Evolutionary conservation across 1,140 invertebrate genomes (phyloP), one percentile per base, ranked within the genome.

Genomic region (Caenorhabditis remanei): DNA sequence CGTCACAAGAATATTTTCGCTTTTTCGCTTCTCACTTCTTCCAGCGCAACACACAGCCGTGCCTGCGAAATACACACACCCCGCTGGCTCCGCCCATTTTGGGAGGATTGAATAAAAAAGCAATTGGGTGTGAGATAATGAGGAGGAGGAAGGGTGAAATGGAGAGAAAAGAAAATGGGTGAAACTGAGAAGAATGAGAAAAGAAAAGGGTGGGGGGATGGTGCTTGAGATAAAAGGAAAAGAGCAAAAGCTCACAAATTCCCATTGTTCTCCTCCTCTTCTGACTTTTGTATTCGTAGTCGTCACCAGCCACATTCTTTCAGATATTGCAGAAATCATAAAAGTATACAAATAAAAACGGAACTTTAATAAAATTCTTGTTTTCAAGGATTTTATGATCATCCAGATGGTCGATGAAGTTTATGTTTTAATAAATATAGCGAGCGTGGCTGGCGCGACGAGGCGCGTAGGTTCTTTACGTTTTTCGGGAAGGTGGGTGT

Each of bases 111-210:
- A 79, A 79, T 79, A 79, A 79, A 79, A 79, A 79, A 79, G 46
- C 71, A 79, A 79, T 79, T 79, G 71, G 71, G 71, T 79, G 71
- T 79, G 71, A 79, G 71, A 79, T 79, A 79, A 79, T 79, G 71
- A 79, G 71, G 71, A 79, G n/a, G 46, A 48, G 71, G 46, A 32
- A 65, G 16, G 61, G 24, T 11, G 5, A 21, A 63, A 63, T 24
- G n/a, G 16, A 16, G 32, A 63, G n/a, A 21, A 71, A 7, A 46
- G 24, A 50, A 48, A 50, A 5, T 4, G 71, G 71, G 13, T 79
- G 71, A 79, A 79, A 79, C 46, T 50, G 71, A 50, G 46, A 79
- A 13, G 46, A 43, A 43, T 14, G 40, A 50, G n/a, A 11, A 32
- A 32, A 32, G n/a, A 58, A 58, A n/a, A 58, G 13, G n/a, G n/a